Evolutionary conservation across 2,113 vertebrate species (phyloP).

Genomic region (Pseudois nayaur): DNA sequence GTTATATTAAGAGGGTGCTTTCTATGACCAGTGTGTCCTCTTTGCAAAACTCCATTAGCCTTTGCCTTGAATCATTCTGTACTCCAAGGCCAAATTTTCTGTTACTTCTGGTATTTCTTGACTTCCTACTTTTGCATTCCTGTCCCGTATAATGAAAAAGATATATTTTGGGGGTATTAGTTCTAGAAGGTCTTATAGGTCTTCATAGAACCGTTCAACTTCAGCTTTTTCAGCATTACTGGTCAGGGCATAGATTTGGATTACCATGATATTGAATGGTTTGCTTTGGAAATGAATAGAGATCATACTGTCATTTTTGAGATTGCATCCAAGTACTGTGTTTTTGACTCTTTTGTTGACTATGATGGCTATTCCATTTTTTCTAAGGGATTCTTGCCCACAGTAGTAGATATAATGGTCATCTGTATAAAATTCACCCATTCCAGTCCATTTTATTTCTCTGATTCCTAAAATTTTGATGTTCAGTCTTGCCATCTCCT

Average conservation of each 20-base stretch:
- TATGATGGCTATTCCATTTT: not conserved
- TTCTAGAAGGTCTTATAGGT: not conserved
- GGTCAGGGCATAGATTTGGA: not conserved
- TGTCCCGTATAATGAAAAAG: not conserved
- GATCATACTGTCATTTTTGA: not conserved
- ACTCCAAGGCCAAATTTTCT: not conserved
- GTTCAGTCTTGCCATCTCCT: not conserved
- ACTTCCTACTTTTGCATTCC: not conserved
- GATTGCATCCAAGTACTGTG: not conserved
- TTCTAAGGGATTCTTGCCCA: not conserved
- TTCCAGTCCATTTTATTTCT: fast-evolving
- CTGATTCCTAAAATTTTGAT: not conserved
- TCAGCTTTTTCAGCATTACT: not conserved
- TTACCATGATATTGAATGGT: not conserved
- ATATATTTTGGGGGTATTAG: not conserved
- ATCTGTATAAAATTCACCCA: not conserved
- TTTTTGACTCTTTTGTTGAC: not conserved
- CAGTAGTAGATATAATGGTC: not conserved
- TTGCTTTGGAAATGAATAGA: not conserved
- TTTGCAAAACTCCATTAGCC: not conserved
- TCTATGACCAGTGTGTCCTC: not conserved
- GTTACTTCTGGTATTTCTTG: not conserved
- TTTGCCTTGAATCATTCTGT: not conserved
- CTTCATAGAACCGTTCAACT: fast-evolving
- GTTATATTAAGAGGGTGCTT: not conserved